Percentiles rank a stretch among this genome's conserved stretches.
phyloP scores from a whole-genome alignment of 1,140 invertebrate species.

The Drosophila neocordata region DNA sequence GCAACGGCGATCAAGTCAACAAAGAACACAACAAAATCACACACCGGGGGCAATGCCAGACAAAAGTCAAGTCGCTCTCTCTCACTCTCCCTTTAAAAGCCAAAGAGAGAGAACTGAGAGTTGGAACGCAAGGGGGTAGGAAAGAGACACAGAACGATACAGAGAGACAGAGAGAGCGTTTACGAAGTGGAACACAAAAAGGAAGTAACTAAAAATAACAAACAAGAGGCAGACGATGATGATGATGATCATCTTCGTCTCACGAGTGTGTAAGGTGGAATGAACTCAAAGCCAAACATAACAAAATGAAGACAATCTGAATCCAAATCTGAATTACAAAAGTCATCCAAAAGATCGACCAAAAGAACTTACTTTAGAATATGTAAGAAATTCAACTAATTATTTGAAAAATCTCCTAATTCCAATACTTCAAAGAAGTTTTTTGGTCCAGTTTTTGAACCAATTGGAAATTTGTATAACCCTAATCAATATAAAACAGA shows the following conservation, averaged over 20 bases:
- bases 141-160: constrained; percentile 22
- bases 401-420: no score
- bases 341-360: constrained; percentile 34
- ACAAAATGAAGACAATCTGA: constrained; percentile 18
- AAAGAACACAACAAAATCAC: constrained; percentile 50
- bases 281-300: constrained; percentile 57
- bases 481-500: no score
- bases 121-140: no score
- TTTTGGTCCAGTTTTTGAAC: no score
- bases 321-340: constrained; percentile 27
- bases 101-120: no score
- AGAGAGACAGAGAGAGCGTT: constrained; percentile 20
- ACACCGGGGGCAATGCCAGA: constrained; percentile 23
- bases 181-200: constrained; percentile 75
- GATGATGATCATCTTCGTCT: constrained; percentile 45
- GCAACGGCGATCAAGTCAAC: constrained; percentile 35
- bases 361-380: no score
- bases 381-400: no score
- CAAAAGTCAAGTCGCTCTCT: constrained; percentile 29
- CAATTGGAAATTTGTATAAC: no score
- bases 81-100: no score
- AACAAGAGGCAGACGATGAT: constrained; percentile 54
- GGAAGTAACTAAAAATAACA: constrained; percentile 81
- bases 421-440: no score
- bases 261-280: constrained; percentile 71